Percentiles rank a stretch among this genome's conserved stretches.
These are phyloP conservation scores for Paramormyrops hopkinsi DNA, from an alignment of 2,797 vertebrate genomes.

Conservation along the genomic window DNA sequence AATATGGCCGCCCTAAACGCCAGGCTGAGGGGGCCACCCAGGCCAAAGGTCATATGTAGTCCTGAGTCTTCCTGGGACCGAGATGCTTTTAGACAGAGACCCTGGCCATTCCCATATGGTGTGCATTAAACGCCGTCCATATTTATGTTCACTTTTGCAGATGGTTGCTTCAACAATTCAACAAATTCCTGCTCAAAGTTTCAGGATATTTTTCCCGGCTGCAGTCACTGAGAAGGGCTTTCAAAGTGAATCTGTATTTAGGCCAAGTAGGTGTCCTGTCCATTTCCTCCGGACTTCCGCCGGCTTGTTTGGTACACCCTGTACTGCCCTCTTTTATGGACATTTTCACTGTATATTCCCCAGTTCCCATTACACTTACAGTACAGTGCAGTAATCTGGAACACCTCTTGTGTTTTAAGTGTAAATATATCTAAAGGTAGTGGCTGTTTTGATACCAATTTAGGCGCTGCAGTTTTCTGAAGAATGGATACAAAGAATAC, in stretches of 20 bases:
- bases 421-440: background rate
- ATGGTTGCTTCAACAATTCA: background rate
- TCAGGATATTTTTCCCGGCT: background rate
- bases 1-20: constrained; percentile 32
- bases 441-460: background rate
- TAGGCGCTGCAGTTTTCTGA: background rate
- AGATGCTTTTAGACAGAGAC: background rate
- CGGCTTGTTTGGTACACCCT: background rate
- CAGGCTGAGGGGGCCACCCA: background rate
- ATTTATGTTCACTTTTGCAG: background rate
- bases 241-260: background rate
- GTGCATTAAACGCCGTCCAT: background rate
- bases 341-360: background rate
- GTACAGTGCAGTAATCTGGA: background rate
- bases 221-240: background rate
- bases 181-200: background rate
- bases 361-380: background rate
- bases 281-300: background rate
- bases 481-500: background rate
- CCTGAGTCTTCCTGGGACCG: background rate
- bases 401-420: background rate
- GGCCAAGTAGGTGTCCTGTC: background rate
- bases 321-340: background rate
- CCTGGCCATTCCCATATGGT: background rate
- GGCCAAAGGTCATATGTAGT: background rate